Conservation (phyloP, 2,888 invertebrate genomes). For the Tinea pellionella region DNA sequence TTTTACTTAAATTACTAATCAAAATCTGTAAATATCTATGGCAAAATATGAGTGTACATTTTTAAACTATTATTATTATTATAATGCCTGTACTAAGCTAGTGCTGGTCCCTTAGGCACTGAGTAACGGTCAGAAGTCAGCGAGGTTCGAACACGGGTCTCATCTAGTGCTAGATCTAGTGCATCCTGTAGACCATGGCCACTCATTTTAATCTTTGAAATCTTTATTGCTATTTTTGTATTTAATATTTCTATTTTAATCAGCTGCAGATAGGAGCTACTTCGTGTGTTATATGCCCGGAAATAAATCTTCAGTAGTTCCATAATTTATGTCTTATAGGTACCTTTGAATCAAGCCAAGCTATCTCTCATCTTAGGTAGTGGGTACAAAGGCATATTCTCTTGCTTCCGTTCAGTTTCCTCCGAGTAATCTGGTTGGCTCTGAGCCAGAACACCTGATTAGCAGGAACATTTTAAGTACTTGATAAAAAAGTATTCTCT, state of each 20-base stretch:
- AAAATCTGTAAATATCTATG: too few relatives aligned
- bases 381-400: constrained; percentile 10
- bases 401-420: constrained; percentile 1
- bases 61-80: too few relatives aligned
- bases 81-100: too few relatives aligned
- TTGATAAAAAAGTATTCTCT: background rate
- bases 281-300: background rate
- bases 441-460: constrained; percentile 10
- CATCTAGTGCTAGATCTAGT: too few relatives aligned
- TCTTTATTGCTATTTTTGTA: too few relatives aligned
- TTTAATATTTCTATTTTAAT: background rate
- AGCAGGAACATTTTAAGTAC: constrained; percentile 8
- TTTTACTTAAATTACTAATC: too few relatives aligned
- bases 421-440: constrained; percentile 8
- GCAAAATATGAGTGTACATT: too few relatives aligned
- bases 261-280: background rate
- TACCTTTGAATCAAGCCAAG: constrained; percentile 1
- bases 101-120: too few relatives aligned
- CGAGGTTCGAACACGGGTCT: too few relatives aligned
- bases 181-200: too few relatives aligned
- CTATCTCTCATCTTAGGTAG: constrained; percentile 10
- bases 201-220: too few relatives aligned
- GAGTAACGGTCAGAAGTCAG: too few relatives aligned
- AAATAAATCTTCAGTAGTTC: constrained; percentile 9
- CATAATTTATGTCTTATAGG: background rate